Percentiles rank a stretch among this genome's conserved stretches.
Evolutionary conservation across 1,140 invertebrate species (phyloP).

Genomic region (silkworm (Bombyx mori)): DNA sequence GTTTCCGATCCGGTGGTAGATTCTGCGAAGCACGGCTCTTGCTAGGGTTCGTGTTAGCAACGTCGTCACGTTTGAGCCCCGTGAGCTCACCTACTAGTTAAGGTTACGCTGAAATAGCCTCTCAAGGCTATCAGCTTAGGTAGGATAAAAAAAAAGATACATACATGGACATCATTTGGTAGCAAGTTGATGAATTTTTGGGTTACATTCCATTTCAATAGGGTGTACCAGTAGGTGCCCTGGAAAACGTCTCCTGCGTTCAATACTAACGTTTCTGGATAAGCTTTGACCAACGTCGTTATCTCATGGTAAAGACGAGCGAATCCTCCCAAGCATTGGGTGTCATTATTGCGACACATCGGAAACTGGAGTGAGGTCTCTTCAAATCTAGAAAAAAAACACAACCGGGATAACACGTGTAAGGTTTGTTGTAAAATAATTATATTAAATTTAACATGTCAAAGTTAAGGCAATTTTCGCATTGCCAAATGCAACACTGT

Average conservation of each 20-base stretch:
- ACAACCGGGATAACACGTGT: too few relatives aligned
- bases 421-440: too few relatives aligned
- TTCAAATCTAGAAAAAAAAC: conserved; percentile 24
- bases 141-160: conserved; percentile 33
- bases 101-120: too few relatives aligned
- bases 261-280: conserved; percentile 74
- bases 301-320: conserved; percentile 73
- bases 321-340: conserved; percentile 76
- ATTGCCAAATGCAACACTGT: too few relatives aligned
- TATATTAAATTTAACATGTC: too few relatives aligned
- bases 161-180: conserved; percentile 81
- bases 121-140: too few relatives aligned
- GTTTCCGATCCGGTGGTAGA: too few relatives aligned
- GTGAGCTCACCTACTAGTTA: too few relatives aligned
- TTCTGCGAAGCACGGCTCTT: too few relatives aligned
- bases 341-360: conserved; percentile 42
- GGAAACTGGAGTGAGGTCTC: conserved; percentile 37
- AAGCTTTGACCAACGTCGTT: conserved; percentile 66
- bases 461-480: too few relatives aligned
- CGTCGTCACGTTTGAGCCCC: too few relatives aligned
- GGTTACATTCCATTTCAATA: conserved; percentile 78
- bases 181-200: conserved; percentile 80
- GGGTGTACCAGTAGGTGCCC: conserved; percentile 83
- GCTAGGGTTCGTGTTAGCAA: too few relatives aligned
- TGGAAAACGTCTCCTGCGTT: conserved; percentile 85